Evolutionary conservation across 2,888 invertebrate species (phyloP).

Genomic region (Amiota communis): DNA sequence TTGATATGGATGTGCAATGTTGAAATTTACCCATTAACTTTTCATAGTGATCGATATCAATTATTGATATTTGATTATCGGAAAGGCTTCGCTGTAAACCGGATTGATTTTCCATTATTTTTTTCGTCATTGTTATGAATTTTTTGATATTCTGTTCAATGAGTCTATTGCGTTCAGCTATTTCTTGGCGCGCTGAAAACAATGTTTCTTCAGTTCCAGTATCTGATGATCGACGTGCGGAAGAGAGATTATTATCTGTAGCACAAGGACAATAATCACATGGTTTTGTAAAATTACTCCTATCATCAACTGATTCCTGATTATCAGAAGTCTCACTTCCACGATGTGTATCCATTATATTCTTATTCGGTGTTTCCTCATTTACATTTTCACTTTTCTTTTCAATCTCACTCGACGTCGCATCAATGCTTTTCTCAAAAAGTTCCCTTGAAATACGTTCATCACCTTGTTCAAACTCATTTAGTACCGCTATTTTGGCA

Average conservation of each 20-base stretch:
- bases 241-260: constrained; percentile 48
- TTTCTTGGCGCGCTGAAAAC: constrained; percentile 18
- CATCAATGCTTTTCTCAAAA: constrained; percentile 46
- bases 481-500: constrained; percentile 67
- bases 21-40: too few species aligned
- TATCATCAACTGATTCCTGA: background rate
- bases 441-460: constrained; percentile 55
- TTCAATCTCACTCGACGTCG: background rate
- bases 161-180: constrained; percentile 31
- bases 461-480: constrained; percentile 57
- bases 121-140: constrained; percentile 47
- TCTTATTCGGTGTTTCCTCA: background rate
- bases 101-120: constrained; percentile 18
- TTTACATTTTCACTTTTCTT: constrained; percentile 10
- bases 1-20: too few species aligned
- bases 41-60: too few species aligned
- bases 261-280: constrained; percentile 56
- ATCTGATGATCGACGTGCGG: background rate
- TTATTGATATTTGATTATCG: constrained; percentile 46
- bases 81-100: constrained; percentile 49
- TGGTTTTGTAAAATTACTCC: constrained; percentile 5
- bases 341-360: constrained; percentile 25
- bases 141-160: constrained; percentile 48
- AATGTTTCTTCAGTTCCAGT: background rate
- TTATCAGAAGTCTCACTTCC: background rate